A percentile compares a stretch with the other conserved stretches of the same genome.
These are phyloP conservation scores for Polypterus bichir DNA, from an alignment of 2,113 vertebrate species.

Conservation along the genomic window DNA sequence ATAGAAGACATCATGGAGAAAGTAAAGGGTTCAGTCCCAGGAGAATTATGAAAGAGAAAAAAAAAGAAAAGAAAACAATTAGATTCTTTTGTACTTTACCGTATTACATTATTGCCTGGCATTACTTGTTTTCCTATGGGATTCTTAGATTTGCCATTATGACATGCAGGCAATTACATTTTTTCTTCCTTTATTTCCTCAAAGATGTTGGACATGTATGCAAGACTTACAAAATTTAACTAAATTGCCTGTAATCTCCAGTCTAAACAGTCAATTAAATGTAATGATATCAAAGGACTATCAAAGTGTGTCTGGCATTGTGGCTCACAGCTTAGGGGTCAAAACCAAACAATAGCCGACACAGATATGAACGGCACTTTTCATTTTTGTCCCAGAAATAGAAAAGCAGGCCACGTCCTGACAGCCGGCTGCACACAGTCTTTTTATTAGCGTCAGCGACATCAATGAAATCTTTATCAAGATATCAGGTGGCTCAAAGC, in stretches of 20 bases:
- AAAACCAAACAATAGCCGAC: constrained; percentile 19
- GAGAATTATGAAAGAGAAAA: too few relatives aligned
- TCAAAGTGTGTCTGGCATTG: not conserved
- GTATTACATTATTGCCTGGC: too few relatives aligned
- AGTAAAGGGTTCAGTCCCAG: too few relatives aligned
- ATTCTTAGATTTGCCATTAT: too few relatives aligned
- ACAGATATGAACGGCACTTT: constrained; percentile 19
- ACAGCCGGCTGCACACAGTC: constrained; percentile 20
- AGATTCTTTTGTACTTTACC: too few relatives aligned
- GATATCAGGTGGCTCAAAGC: constrained; percentile 39
- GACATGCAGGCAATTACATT: too few relatives aligned
- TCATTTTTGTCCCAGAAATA: constrained; percentile 22
- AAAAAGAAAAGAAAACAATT: too few relatives aligned
- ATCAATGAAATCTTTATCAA: constrained; percentile 45
- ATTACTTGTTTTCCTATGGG: too few relatives aligned
- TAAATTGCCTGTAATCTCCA: not conserved
- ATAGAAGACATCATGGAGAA: too few relatives aligned
- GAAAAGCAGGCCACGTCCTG: constrained; percentile 30
- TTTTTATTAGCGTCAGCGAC: constrained; percentile 30
- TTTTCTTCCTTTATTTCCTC: too few relatives aligned
- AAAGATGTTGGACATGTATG: too few relatives aligned
- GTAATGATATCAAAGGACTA: not conserved
- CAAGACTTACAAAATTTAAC: not conserved
- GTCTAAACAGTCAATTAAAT: not conserved
- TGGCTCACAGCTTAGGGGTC: not conserved